phyloP scores from a whole-genome alignment of 2,888 invertebrate species.

The Pristionchus arcanus region DNA sequence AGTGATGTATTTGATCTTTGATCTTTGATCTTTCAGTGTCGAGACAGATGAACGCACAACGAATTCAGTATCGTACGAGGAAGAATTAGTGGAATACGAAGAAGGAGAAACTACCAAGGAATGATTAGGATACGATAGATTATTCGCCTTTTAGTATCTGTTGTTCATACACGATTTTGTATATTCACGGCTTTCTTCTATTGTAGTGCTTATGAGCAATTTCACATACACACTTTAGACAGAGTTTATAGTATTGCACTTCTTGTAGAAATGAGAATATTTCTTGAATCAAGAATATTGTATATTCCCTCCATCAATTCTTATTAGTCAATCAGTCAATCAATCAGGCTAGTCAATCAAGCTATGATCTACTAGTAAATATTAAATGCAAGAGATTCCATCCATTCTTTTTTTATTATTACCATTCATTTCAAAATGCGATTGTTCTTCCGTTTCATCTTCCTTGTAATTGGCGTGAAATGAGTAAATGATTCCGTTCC shows the following conservation, averaged over 20 bases:
- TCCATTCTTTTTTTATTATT: background rate
- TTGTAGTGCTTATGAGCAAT: background rate
- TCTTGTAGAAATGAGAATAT: background rate
- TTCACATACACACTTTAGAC: background rate
- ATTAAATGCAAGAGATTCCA: background rate
- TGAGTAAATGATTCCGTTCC: too few relatives aligned
- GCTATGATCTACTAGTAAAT: background rate
- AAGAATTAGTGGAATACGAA: conserved; percentile 20
- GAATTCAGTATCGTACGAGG: background rate
- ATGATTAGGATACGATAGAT: background rate
- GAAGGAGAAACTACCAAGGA: conserved; percentile 20
- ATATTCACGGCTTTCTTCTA: background rate
- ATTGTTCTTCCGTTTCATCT: too few relatives aligned
- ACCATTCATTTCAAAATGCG: too few relatives aligned
- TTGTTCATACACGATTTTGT: background rate
- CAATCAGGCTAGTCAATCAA: background rate
- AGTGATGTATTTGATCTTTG: background rate
- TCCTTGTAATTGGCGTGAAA: too few relatives aligned
- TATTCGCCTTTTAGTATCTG: background rate
- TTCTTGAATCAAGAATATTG: background rate
- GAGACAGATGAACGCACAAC: background rate
- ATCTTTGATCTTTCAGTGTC: background rate
- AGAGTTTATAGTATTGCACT: background rate
- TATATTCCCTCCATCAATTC: background rate
- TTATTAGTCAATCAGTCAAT: too few relatives aligned